Percentiles rank a stretch among this genome's conserved stretches.
Evolutionary conservation across 2,888 invertebrate genomes (phyloP).

Genomic region (Heliconius hortense): DNA sequence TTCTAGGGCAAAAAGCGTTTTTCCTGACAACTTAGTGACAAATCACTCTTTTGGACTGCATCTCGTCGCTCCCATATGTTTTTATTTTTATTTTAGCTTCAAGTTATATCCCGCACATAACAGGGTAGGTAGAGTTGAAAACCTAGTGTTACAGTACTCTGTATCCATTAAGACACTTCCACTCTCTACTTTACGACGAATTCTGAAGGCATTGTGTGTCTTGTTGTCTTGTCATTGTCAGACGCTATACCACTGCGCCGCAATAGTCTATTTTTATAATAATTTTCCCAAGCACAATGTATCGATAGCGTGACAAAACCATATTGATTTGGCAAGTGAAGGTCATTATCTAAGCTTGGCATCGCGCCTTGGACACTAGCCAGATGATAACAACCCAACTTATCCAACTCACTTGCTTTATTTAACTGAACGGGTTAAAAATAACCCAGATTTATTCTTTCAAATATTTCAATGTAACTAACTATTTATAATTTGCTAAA

Average conservation of each 20-base stretch:
- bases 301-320: constrained; percentile 15
- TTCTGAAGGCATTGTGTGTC: no score
- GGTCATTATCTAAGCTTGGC: constrained; percentile 32
- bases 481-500: no score
- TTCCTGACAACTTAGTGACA: background rate
- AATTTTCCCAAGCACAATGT: background rate
- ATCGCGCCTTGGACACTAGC: constrained; percentile 25
- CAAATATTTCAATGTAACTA: no score
- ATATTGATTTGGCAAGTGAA: constrained; percentile 26
- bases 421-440: constrained; percentile 20
- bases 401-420: constrained; percentile 11
- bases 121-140: no score
- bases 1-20: background rate
- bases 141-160: no score
- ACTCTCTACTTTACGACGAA: no score
- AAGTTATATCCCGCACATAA: no score
- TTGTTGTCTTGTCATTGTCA: no score
- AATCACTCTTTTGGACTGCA: background rate
- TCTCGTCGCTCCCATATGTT: no score
- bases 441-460: background rate
- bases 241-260: no score
- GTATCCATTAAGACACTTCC: no score
- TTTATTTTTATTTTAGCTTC: no score
- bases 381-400: constrained; percentile 23
- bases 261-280: background rate